These are phyloP conservation scores for Argyresthia goedartella DNA, from an alignment of 2,888 invertebrate genomes.

Conservation along the genomic window DNA sequence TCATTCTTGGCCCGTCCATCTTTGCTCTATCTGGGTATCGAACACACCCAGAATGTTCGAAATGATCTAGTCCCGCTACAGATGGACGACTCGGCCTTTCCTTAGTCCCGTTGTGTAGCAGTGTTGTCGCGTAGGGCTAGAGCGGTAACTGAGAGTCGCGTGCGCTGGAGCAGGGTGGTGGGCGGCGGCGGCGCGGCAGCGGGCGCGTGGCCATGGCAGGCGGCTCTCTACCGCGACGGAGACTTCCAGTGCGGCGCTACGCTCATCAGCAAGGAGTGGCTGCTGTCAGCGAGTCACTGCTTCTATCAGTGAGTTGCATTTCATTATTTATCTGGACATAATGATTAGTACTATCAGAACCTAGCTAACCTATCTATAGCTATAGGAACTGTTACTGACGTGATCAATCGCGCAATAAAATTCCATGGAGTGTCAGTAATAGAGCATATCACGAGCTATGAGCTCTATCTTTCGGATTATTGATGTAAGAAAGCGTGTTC, in stretches of 20 bases:
- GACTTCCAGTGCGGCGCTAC: constrained; percentile 88
- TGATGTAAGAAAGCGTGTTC: neutral
- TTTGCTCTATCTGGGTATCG: too few relatives aligned
- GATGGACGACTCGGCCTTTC: too few relatives aligned
- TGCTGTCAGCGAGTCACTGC: constrained; percentile 85
- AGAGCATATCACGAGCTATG: too few relatives aligned
- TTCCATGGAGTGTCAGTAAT: neutral
- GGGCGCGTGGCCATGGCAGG: constrained; percentile 89
- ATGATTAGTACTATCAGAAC: neutral
- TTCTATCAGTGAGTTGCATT: constrained; percentile 77
- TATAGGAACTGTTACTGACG: neutral
- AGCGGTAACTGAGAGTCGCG: constrained; percentile 40
- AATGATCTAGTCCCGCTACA: too few relatives aligned
- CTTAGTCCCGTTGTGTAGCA: neutral
- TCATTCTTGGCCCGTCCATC: too few relatives aligned
- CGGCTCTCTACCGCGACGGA: constrained; percentile 87
- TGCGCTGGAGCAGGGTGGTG: constrained; percentile 78
- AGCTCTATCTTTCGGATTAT: too few relatives aligned
- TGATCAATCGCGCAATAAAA: neutral
- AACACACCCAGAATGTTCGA: too few relatives aligned
- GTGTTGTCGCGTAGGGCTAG: constrained; percentile 12
- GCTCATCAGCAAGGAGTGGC: constrained; percentile 78
- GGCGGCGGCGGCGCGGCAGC: constrained; percentile 82
- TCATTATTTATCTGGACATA: neutral
- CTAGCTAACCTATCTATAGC: neutral